Base-by-base conservation (phyloP, 2,113 vertebrate species). In the Capreolus pygargus region DNA sequence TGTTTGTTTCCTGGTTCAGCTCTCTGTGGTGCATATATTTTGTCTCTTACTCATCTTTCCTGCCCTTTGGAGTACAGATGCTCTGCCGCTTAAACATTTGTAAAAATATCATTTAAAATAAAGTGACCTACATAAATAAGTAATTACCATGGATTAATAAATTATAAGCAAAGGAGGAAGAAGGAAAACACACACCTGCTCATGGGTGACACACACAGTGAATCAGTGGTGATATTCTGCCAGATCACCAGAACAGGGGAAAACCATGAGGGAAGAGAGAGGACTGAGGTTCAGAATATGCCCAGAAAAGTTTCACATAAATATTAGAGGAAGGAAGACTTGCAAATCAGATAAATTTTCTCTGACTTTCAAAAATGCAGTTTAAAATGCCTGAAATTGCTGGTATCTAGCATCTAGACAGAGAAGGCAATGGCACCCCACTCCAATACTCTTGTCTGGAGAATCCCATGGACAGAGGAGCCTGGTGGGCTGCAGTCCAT, bases 71-170 rank as follows among this genome's bases (percentile, higher is more conserved):
- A 58, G 54, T 64, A 58, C 47, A 96, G 94, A 84, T 74, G 76
- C 33, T 94, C n/a, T 58, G 61, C 74, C 61, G 17, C 64, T 81
- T 90, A 86, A 96, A 84, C 58, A 88, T 94, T 91, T 93, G 76
- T 96, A 94, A 81, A 95, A 87, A 25, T 95, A 91, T 76, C 76
- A 81, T 94, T 96, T 79, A 60, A 95, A 94, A 91, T 85, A 93
- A 96, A 87, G 89, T 85, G 76, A 97, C 94, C 86, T 84, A 85
- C 92, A 85, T 96, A 92, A 96, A 97, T 96, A 95, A 96, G 70
- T 97, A 87, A 91, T 85, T 79, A 60, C 36, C 50, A 79, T 61
- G 57, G n/a, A 94, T 96, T 78, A 97, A 97, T 98, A 95, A 95
- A 87, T 93, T 83, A 96, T 87, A 81, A 95, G 33, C 61, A 89